Percentiles rank a stretch among this genome's conserved stretches.
Evolutionary conservation across 2,113 vertebrate genomes (phyloP).

Genomic region (Catagonus wagneri): DNA sequence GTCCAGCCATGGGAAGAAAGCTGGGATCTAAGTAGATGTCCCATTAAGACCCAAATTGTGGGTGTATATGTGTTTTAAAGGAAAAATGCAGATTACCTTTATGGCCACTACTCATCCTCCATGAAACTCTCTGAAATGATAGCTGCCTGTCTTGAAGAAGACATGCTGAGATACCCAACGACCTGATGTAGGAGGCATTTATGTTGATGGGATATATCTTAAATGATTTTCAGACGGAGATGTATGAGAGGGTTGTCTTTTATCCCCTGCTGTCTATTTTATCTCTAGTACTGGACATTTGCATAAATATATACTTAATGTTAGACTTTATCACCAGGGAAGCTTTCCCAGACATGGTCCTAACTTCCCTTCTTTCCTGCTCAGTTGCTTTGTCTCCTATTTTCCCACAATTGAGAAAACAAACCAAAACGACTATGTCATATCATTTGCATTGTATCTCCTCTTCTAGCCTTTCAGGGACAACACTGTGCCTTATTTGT

Average conservation of each 20-base stretch:
- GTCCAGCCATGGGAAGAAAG: conserved; percentile 67
- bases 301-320: not conserved
- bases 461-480: not conserved
- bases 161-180: not conserved
- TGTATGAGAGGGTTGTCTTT: not conserved
- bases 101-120: not conserved
- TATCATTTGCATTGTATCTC: not conserved
- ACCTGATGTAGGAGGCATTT: not conserved
- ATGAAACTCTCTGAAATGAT: not conserved
- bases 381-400: conserved; percentile 44
- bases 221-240: conserved; percentile 19
- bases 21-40: conserved; percentile 44
- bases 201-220: not conserved
- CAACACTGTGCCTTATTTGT: conserved; percentile 7
- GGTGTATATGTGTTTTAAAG: not conserved
- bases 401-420: not conserved
- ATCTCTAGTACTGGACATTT: not conserved
- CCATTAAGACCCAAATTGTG: not conserved
- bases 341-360: not conserved
- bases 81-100: not conserved
- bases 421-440: conserved; percentile 18
- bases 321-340: not conserved
- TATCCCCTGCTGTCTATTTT: not conserved
- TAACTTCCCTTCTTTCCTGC: not conserved
- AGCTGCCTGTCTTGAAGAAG: not conserved